These are phyloP conservation scores for Pterocles gutturalis DNA, from an alignment of 2,113 vertebrate species.

Conservation along the genomic window DNA sequence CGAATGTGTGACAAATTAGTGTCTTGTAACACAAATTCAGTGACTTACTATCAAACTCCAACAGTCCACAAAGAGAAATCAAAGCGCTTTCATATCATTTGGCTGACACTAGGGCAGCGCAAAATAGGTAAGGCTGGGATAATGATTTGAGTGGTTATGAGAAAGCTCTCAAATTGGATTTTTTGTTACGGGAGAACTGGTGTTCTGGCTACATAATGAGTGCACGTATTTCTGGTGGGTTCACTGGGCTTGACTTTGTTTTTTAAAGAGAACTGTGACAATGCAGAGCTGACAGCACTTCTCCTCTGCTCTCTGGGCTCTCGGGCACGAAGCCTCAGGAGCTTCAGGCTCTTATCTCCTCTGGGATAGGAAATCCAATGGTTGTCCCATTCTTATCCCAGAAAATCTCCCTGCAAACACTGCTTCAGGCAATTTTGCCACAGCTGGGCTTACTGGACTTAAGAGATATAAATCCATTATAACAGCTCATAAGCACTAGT, in stretches of 20 bases:
- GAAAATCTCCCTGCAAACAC: background rate
- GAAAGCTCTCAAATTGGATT: background rate
- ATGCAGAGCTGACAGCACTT: background rate
- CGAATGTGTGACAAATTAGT: background rate
- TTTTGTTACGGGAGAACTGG: background rate
- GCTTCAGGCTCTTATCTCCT: background rate
- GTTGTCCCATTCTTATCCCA: background rate
- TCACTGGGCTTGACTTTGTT: background rate
- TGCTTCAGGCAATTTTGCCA: background rate
- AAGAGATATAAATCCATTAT: background rate
- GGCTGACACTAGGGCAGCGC: background rate
- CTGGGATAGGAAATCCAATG: background rate
- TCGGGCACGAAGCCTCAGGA: background rate
- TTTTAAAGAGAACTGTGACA: background rate
- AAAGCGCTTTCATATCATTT: background rate
- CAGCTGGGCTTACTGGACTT: background rate
- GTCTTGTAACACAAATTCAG: background rate
- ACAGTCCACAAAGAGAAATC: background rate
- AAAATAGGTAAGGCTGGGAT: background rate
- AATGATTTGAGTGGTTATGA: background rate
- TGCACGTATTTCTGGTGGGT: background rate
- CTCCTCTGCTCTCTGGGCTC: background rate
- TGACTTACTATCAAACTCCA: background rate
- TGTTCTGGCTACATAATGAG: background rate
- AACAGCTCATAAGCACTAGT: background rate